Percentiles rank a stretch among this genome's conserved stretches.
Evolutionary conservation across 2,797 vertebrate genomes (phyloP).

Genomic region (Enteromius mattozi): DNA sequence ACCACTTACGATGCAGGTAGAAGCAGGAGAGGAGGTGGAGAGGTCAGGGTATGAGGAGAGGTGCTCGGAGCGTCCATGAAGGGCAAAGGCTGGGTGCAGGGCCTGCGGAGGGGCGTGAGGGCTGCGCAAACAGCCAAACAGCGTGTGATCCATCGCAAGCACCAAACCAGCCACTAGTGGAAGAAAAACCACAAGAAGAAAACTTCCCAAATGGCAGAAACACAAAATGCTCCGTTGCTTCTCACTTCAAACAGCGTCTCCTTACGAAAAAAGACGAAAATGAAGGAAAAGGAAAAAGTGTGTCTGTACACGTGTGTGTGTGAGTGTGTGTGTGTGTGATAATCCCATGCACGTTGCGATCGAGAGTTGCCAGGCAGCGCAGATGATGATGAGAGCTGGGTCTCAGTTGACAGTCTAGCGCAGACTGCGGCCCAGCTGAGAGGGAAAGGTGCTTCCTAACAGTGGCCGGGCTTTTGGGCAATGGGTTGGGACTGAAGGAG

Average conservation of each 20-base stretch:
- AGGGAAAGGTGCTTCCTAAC: slow-evolving; percentile 60
- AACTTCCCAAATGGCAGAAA: slow-evolving; percentile 63
- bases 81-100: slow-evolving; percentile 92
- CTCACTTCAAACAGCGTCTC: slow-evolving; percentile 49
- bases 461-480: slow-evolving; percentile 49
- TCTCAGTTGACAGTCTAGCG: slow-evolving; percentile 84
- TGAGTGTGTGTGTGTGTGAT: slow-evolving; percentile 70
- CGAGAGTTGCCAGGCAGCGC: slow-evolving; percentile 80
- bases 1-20: slow-evolving; percentile 90
- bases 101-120: slow-evolving; percentile 91
- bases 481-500: slow-evolving; percentile 69
- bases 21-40: slow-evolving; percentile 88
- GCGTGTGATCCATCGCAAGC: slow-evolving; percentile 95
- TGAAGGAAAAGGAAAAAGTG: slow-evolving; percentile 45
- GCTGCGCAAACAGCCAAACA: slow-evolving; percentile 97
- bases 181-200: slow-evolving; percentile 72
- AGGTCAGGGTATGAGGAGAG: slow-evolving; percentile 93
- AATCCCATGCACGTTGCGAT: slow-evolving; percentile 83
- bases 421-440: slow-evolving; percentile 57
- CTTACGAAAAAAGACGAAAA: slow-evolving; percentile 12
- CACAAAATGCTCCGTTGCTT: slow-evolving; percentile 60
- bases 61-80: slow-evolving; percentile 95
- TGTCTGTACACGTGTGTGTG: slow-evolving; percentile 23
- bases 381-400: slow-evolving; percentile 65
- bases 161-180: slow-evolving; percentile 72